Conservation (phyloP, 2,113 vertebrate genomes). For the Mesocricetus auratus region DNA sequence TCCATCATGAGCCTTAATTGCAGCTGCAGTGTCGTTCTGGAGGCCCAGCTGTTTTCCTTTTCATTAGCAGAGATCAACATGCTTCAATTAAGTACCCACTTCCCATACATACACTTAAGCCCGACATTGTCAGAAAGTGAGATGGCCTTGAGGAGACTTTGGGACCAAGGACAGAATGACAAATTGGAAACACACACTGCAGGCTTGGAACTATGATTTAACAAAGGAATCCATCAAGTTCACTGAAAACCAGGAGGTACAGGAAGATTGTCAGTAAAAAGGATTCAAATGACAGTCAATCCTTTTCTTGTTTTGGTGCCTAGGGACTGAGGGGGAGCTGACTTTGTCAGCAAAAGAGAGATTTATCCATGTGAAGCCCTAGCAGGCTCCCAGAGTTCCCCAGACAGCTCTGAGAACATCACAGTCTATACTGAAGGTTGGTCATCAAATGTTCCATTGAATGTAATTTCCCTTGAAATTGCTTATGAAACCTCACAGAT, state of each 20-base stretch:
- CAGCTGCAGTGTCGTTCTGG: neutral
- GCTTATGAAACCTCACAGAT: neutral
- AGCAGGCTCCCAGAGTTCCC: neutral
- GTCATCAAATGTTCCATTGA: conserved; percentile 15
- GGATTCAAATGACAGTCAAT: conserved; percentile 64
- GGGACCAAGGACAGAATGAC: conserved; percentile 86
- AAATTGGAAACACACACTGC: conserved; percentile 78
- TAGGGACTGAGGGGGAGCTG: neutral
- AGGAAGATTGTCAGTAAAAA: conserved; percentile 84
- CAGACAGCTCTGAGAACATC: neutral
- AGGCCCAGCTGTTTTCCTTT: neutral
- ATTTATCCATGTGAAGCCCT: neutral
- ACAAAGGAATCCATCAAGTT: conserved; percentile 84
- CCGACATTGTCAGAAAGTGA: conserved; percentile 80
- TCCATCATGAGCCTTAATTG: neutral
- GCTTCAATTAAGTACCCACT: conserved; percentile 79
- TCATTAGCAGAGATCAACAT: conserved; percentile 80
- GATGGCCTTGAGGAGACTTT: conserved; percentile 86
- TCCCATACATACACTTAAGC: conserved; percentile 81
- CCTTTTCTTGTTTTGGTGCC: conserved; percentile 57
- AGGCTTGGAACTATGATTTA: conserved; percentile 84
- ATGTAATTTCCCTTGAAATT: conserved; percentile 17
- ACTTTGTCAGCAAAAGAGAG: conserved; percentile 55
- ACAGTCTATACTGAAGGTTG: neutral
- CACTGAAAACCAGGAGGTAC: conserved; percentile 80